These are phyloP conservation scores for Drosophila asahinai DNA, from an alignment of 1,140 invertebrate species.

Conservation along the genomic window DNA sequence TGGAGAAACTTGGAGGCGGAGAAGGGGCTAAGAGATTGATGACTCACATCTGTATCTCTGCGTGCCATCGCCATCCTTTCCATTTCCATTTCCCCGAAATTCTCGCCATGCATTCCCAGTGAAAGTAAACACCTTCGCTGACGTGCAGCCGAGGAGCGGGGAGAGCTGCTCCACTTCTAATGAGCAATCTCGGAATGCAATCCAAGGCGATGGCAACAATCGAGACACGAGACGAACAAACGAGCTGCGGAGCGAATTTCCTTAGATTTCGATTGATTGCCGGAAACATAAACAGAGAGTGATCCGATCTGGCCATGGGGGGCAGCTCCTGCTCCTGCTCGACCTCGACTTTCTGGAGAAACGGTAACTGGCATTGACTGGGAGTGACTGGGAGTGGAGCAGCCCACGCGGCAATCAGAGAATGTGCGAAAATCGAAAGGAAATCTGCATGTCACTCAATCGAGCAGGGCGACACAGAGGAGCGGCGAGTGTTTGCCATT, in stretches of 20 bases:
- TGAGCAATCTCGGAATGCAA: slow-evolving; percentile 34
- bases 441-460: slow-evolving; percentile 81
- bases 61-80: slow-evolving; percentile 52
- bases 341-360: slow-evolving; percentile 40
- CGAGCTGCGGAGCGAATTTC: slow-evolving; percentile 50
- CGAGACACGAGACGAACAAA: slow-evolving; percentile 43
- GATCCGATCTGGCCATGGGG: slow-evolving; percentile 20
- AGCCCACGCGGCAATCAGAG: slow-evolving; percentile 62
- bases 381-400: slow-evolving; percentile 17
- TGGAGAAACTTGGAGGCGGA: slow-evolving; percentile 29
- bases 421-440: slow-evolving; percentile 80
- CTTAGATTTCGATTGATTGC: slow-evolving; percentile 70
- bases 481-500: slow-evolving; percentile 31
- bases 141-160: not conserved
- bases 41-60: slow-evolving; percentile 40
- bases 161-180: slow-evolving; percentile 53
- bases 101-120: slow-evolving; percentile 49
- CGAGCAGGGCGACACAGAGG: slow-evolving; percentile 55
- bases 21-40: slow-evolving; percentile 34
- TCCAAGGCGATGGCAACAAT: slow-evolving; percentile 58
- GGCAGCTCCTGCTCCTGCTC: slow-evolving; percentile 36
- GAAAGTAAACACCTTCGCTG: slow-evolving; percentile 56
- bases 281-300: slow-evolving; percentile 73
- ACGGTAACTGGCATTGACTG: not conserved
- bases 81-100: slow-evolving; percentile 37